phyloP scores from a whole-genome alignment of 1,140 invertebrate genomes.

The Bathynomus jamesi region DNA sequence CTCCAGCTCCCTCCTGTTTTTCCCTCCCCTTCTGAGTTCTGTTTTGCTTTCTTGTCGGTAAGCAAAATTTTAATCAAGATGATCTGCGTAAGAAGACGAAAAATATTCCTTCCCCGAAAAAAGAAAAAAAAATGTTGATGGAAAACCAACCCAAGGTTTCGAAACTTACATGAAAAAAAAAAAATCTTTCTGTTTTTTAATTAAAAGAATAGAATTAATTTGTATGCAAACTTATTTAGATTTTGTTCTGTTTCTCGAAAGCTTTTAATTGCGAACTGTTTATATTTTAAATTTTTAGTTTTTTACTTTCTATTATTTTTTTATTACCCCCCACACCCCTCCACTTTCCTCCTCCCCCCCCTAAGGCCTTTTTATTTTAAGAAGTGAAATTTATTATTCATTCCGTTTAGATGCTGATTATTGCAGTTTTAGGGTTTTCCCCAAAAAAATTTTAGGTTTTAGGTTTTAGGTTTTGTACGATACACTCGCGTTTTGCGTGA shows the following conservation, averaged over 20 bases:
- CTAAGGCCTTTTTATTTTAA: neutral
- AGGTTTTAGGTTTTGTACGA: no score
- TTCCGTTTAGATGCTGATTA: neutral
- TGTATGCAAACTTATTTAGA: neutral
- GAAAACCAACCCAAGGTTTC: neutral
- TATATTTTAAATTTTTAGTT: neutral
- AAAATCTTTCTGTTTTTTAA: no score
- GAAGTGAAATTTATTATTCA: neutral
- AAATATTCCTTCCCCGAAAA: neutral
- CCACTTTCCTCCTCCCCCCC: no score
- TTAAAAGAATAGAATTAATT: neutral
- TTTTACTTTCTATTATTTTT: neutral
- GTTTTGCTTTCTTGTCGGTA: conserved; percentile 34
- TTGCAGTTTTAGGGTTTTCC: no score
- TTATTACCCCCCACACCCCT: no score
- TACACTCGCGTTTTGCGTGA: no score
- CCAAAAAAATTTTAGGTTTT: no score
- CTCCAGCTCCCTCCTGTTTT: neutral
- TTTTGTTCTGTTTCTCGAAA: neutral
- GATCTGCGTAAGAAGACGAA: conserved; percentile 23
- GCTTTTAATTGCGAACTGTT: neutral
- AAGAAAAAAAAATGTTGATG: neutral
- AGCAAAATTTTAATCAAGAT: conserved; percentile 34
- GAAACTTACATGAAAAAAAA: neutral
- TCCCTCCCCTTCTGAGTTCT: neutral